Evolutionary conservation across 2,888 invertebrate species (phyloP).

Genomic region (Tribolium freemani): DNA sequence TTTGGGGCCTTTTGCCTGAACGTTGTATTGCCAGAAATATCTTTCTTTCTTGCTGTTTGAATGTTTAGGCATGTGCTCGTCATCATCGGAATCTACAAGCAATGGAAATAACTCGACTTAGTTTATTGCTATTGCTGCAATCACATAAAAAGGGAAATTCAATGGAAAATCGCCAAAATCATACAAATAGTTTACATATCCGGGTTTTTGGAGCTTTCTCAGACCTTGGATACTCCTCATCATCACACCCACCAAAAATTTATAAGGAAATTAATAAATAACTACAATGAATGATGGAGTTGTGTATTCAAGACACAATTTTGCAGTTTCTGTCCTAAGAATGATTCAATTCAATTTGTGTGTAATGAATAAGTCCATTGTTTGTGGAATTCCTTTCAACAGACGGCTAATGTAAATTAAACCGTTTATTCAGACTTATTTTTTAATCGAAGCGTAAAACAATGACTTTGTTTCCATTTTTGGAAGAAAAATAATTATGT

Average conservation of each 20-base stretch:
- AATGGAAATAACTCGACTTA: slow-evolving; percentile 32
- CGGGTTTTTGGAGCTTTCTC: not conserved
- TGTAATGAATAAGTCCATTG: no score
- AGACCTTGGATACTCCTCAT: no score
- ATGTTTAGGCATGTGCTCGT: slow-evolving; percentile 68
- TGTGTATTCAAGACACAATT: no score
- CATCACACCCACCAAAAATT: no score
- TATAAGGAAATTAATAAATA: no score
- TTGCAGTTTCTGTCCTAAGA: no score
- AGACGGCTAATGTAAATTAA: no score
- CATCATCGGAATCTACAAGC: slow-evolving; percentile 74
- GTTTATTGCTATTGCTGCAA: not conserved
- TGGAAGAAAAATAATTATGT: no score
- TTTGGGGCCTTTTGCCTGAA: slow-evolving; percentile 97
- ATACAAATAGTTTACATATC: not conserved
- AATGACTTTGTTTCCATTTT: no score
- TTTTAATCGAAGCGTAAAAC: not conserved
- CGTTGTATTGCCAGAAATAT: slow-evolving; percentile 99
- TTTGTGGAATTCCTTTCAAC: no score
- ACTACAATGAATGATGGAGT: no score
- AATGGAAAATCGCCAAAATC: not conserved
- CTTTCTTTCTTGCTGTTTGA: slow-evolving; percentile 78
- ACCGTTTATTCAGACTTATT: not conserved
- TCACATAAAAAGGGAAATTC: not conserved
- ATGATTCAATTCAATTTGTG: no score